A percentile compares a stretch with the other conserved stretches of the same genome.
Conservation (phyloP, 2,113 vertebrate species). For the Leucoraja erinaceus region DNA sequence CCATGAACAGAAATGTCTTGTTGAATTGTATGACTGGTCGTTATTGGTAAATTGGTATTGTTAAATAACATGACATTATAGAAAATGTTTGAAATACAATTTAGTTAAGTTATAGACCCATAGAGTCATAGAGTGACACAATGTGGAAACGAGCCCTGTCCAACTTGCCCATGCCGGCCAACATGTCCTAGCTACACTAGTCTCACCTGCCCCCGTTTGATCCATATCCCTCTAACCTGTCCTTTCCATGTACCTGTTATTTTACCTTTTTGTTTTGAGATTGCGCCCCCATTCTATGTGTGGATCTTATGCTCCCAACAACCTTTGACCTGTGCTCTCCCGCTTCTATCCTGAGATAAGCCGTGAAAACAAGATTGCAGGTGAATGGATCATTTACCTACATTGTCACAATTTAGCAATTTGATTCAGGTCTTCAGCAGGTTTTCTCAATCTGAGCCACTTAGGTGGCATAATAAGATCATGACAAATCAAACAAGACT, state of each 20-base stretch:
- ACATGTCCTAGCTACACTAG: no score
- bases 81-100: neutral
- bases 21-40: no score
- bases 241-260: no score
- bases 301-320: neutral
- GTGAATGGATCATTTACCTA: neutral
- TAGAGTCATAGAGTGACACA: no score
- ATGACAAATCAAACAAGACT: constrained; percentile 11
- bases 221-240: no score
- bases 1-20: no score
- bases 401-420: neutral
- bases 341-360: neutral
- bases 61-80: neutral
- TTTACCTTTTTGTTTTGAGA: neutral
- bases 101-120: neutral
- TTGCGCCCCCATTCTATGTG: neutral
- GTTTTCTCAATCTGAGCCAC: neutral
- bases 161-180: no score
- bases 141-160: no score
- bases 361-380: neutral
- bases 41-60: neutral
- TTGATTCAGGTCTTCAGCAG: neutral
- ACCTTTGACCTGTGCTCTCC: neutral
- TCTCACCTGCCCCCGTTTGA: no score
- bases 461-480: neutral